phyloP scores from a whole-genome alignment of 2,888 invertebrate genomes.

The Podotricha telesiphe region DNA sequence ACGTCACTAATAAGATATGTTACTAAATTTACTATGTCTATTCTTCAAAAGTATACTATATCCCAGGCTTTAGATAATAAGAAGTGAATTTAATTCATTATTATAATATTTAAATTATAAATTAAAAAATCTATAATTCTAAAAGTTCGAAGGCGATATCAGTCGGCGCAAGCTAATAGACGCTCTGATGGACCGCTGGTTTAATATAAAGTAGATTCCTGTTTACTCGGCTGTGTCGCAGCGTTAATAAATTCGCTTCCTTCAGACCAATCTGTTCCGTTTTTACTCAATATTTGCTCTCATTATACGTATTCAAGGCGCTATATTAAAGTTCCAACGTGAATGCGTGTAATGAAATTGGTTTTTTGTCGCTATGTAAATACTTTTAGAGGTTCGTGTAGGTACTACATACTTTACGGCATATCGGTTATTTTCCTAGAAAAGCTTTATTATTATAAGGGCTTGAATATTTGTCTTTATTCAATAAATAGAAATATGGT shows the following conservation, averaged over 20 bases:
- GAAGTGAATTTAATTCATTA: neutral
- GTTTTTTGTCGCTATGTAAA: slow-evolving; percentile 41
- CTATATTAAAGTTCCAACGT: slow-evolving; percentile 48
- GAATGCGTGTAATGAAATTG: slow-evolving; percentile 43
- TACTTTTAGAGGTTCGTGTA: slow-evolving; percentile 40
- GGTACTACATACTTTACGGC: slow-evolving; percentile 13
- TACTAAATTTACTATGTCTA: no score
- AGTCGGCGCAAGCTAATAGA: slow-evolving; percentile 59
- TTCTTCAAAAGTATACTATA: no score
- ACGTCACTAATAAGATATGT: no score
- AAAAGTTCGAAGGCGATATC: slow-evolving; percentile 43
- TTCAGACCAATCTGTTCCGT: slow-evolving; percentile 58
- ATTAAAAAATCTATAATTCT: slow-evolving; percentile 31
- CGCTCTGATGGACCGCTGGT: slow-evolving; percentile 64
- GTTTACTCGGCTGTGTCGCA: slow-evolving; percentile 71
- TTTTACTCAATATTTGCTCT: slow-evolving; percentile 65
- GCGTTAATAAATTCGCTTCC: slow-evolving; percentile 72
- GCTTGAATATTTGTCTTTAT: no score
- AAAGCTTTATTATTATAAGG: no score
- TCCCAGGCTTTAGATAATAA: no score
- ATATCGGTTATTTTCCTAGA: slow-evolving; percentile 1
- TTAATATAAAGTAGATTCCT: slow-evolving; percentile 76
- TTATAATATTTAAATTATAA: neutral
- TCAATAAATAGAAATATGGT: no score
- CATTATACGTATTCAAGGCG: slow-evolving; percentile 54